phyloP scores from a whole-genome alignment of 2,888 invertebrate genomes.

The Pachydiplax longipennis region DNA sequence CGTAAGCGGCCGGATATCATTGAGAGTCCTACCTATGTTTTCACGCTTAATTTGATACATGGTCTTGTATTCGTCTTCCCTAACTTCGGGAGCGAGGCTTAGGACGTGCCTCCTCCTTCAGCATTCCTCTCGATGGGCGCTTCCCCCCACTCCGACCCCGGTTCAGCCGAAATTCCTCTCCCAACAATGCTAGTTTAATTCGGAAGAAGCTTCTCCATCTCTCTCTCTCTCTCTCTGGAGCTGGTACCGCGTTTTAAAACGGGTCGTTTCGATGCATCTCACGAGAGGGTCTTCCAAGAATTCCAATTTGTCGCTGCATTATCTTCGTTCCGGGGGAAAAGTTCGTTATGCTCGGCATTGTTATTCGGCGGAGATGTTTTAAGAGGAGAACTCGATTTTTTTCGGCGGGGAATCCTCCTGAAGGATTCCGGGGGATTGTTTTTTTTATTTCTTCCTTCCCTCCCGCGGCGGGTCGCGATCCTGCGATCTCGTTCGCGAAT shows the following conservation, averaged over 20 bases:
- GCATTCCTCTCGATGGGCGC: neutral
- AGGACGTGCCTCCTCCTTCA: neutral
- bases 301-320: neutral
- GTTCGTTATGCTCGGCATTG: too few species aligned
- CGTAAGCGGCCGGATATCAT: constrained; percentile 57
- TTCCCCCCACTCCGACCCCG: neutral
- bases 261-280: neutral
- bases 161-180: neutral
- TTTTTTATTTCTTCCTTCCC: too few species aligned
- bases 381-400: too few species aligned
- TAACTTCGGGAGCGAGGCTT: neutral
- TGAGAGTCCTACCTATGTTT: neutral
- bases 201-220: neutral
- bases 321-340: neutral
- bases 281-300: neutral
- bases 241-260: neutral
- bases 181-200: neutral
- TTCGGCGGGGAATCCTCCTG: too few species aligned
- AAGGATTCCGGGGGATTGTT: too few species aligned
- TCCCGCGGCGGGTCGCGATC: too few species aligned
- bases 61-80: neutral
- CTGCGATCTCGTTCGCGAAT: too few species aligned
- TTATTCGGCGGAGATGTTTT: too few species aligned
- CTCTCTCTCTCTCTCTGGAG: neutral
- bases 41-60: neutral